Evolutionary conservation across 2,888 invertebrate genomes (phyloP), one percentile per base, ranked within the genome.

Genomic region (Plagiodera versicolora): DNA sequence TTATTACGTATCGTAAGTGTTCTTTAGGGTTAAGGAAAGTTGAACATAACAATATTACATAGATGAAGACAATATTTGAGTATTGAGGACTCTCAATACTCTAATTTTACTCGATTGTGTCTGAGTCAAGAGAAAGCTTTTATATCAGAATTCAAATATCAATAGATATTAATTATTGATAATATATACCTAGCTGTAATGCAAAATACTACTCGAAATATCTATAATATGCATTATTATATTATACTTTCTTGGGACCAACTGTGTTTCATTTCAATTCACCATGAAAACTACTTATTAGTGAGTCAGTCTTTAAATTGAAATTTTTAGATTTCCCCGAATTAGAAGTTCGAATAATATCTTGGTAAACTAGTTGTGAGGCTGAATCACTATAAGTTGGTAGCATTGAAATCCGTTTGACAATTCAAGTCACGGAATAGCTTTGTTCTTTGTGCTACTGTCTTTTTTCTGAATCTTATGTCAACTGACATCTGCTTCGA

Each of bases 21-120:
- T 57, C 54, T 50, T 52, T 58, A 57, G 61, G 24, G 9, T 61
- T 39, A 39, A 49, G 30, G 30, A 51, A 63, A 62, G 56, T 60
- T 64, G 58, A 64, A 64, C 64, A 63, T 63, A 63, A 63, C 60
- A 63, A 60, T 63, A 60, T 63, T 61, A 39, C 53, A 16, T 53
- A 24, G 44, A 20, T 52, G 39, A 52, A 20, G 53, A 53, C 53
- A 53, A 53, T 53, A 53, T 17, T 53, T 39, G 39, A 39, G 44
- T 44, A 44, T 44, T 44, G 24, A 24, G 20, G 24, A 16, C 16
- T 53, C 24, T 53, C 39, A 39, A 39, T 11, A 11, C 18, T 39
- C 20, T 20, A 9, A 44, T 53, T 53, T 10, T 53, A 53, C 20
- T 39, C 53, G 20, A 53, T 30, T 44, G 16, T 20, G 53, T 39